A percentile compares a stretch with the other conserved stretches of the same genome.
Conservation (phyloP, 2,797 vertebrate genomes). For the Syngnathus acus region DNA sequence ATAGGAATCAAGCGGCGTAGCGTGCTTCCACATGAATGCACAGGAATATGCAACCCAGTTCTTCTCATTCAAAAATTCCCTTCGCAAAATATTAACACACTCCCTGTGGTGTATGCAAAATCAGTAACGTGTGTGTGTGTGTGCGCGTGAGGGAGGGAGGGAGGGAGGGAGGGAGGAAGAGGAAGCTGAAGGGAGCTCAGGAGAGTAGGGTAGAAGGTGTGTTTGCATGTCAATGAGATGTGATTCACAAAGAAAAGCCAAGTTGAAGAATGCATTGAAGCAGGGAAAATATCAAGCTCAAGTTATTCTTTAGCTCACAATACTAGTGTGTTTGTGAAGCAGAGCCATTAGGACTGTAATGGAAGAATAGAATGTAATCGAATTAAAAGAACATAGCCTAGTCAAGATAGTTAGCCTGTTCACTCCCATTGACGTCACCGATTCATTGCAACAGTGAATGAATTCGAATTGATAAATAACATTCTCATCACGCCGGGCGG, state of each 20-base stretch:
- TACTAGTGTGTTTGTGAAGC: constrained; percentile 31
- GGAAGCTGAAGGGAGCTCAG: constrained; percentile 13
- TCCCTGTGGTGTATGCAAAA: constrained; percentile 30
- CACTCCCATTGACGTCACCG: too few species aligned
- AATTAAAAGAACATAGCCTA: constrained; percentile 8
- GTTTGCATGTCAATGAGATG: constrained; percentile 55
- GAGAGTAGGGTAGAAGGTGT: constrained; percentile 27
- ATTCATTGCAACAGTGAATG: too few species aligned
- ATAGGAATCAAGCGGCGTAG: neutral
- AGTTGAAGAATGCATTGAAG: constrained; percentile 29
- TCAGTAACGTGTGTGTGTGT: constrained; percentile 14
- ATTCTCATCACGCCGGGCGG: constrained; percentile 38
- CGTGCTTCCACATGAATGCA: neutral
- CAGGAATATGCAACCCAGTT: constrained; percentile 11
- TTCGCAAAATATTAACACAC: constrained; percentile 40
- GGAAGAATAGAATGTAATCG: constrained; percentile 29
- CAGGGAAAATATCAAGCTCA: neutral
- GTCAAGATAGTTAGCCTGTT: constrained; percentile 40
- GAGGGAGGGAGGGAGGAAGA: neutral
- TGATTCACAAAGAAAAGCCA: constrained; percentile 30
- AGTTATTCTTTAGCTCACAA: constrained; percentile 24
- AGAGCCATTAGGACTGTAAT: constrained; percentile 29
- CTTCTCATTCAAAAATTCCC: constrained; percentile 18
- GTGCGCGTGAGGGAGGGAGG: constrained; percentile 1
- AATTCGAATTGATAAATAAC: constrained; percentile 45